phyloP scores from a whole-genome alignment of 1,140 invertebrate genomes.

The Melanaphis sacchari region DNA sequence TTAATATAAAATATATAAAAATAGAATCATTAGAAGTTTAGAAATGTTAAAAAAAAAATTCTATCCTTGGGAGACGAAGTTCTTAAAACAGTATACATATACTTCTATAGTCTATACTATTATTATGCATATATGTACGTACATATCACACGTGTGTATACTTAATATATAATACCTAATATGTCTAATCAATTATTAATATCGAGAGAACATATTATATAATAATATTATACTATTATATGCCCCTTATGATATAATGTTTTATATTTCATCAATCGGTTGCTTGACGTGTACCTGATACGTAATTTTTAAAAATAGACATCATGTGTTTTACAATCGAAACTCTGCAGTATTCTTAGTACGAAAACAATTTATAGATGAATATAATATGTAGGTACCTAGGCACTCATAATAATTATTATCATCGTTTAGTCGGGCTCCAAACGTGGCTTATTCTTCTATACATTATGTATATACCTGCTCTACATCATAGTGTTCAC shows the following conservation, averaged over 20 bases:
- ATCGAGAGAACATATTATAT: background rate
- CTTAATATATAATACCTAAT: background rate
- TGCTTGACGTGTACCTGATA: background rate
- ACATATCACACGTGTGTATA: background rate
- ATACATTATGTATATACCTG: background rate
- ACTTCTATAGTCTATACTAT: background rate
- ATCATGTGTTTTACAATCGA: background rate
- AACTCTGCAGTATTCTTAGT: background rate
- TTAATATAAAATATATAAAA: background rate
- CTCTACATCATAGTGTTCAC: background rate
- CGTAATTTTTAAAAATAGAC: background rate
- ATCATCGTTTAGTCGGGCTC: background rate
- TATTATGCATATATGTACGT: background rate
- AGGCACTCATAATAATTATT: background rate
- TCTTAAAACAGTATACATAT: background rate
- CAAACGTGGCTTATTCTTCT: background rate
- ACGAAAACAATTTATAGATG: background rate
- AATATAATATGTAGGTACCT: background rate
- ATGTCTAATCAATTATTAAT: background rate
- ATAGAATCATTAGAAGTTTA: background rate
- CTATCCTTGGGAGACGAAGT: background rate
- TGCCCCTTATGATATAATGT: background rate
- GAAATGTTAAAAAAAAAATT: background rate
- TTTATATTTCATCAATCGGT: background rate
- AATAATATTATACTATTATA: background rate